phyloP scores from a whole-genome alignment of 2,113 vertebrate species.

The Neotoma lepida region DNA sequence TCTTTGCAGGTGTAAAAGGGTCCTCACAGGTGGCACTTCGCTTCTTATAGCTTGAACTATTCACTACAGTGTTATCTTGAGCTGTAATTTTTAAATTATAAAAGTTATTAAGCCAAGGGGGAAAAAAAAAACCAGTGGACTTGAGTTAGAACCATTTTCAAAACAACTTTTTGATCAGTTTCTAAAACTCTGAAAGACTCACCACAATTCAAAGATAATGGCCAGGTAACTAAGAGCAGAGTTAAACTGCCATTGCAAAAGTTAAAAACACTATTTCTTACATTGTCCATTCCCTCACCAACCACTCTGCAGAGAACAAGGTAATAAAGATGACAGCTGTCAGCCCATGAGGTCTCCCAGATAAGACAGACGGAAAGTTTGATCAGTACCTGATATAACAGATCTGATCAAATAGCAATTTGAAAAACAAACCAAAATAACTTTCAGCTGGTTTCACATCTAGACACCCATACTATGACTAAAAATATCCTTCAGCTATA shows the following conservation, averaged over 20 bases:
- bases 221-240: neutral
- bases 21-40: slow-evolving; percentile 88
- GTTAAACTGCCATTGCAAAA: neutral
- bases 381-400: neutral
- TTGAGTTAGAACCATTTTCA: slow-evolving; percentile 20
- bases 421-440: neutral
- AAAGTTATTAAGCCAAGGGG: slow-evolving; percentile 26
- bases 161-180: slow-evolving; percentile 2
- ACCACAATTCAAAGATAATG: slow-evolving; percentile 37
- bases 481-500: neutral
- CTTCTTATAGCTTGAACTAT: slow-evolving; percentile 83
- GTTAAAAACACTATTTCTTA: neutral
- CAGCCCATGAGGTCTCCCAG: neutral
- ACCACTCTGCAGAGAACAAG: neutral
- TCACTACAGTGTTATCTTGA: slow-evolving; percentile 78
- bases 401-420: neutral
- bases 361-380: neutral
- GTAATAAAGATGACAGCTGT: neutral
- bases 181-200: slow-evolving; percentile 43
- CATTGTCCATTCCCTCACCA: neutral
- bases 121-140: neutral
- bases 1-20: slow-evolving; percentile 91
- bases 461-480: neutral
- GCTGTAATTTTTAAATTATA: slow-evolving; percentile 67
- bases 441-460: slow-evolving; percentile 25